Evolutionary conservation across 2,888 invertebrate genomes (phyloP).

Genomic region (Macrophya alboannulata): DNA sequence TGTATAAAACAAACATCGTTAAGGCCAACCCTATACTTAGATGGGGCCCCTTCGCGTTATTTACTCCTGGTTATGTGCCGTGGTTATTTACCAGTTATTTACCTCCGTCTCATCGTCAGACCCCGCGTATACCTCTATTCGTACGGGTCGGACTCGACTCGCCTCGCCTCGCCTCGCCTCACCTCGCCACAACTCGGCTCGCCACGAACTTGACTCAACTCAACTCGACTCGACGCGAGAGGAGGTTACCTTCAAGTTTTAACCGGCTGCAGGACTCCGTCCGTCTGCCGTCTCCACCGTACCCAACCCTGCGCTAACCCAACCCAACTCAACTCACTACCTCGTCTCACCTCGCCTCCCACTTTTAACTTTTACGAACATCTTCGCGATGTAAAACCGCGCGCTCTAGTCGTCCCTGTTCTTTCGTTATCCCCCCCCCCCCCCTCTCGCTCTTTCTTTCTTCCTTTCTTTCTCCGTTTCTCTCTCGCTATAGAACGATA

Average conservation of each 20-base stretch:
- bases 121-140: neutral
- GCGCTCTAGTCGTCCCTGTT: conserved; percentile 62
- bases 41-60: conserved; percentile 63
- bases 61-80: conserved; percentile 63
- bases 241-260: conserved; percentile 25
- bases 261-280: conserved; percentile 29
- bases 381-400: conserved; percentile 28
- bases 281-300: conserved; percentile 23
- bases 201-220: neutral
- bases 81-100: conserved; percentile 59
- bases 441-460: conserved; percentile 58
- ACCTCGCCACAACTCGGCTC: too few relatives aligned
- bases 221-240: neutral
- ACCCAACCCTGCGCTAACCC: neutral
- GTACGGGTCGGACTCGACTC: neutral
- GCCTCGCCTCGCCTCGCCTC: too few relatives aligned
- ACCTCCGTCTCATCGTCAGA: conserved; percentile 15
- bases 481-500: conserved; percentile 44
- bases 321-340: neutral
- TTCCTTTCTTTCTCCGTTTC: conserved; percentile 59
- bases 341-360: neutral
- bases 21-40: conserved; percentile 79
- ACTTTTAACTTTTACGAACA: conserved; percentile 51
- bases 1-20: conserved; percentile 81
- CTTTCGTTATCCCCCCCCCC: neutral